Evolutionary conservation across 1,140 invertebrate species (phyloP).

Genomic region (Philotrypesis tridentata): DNA sequence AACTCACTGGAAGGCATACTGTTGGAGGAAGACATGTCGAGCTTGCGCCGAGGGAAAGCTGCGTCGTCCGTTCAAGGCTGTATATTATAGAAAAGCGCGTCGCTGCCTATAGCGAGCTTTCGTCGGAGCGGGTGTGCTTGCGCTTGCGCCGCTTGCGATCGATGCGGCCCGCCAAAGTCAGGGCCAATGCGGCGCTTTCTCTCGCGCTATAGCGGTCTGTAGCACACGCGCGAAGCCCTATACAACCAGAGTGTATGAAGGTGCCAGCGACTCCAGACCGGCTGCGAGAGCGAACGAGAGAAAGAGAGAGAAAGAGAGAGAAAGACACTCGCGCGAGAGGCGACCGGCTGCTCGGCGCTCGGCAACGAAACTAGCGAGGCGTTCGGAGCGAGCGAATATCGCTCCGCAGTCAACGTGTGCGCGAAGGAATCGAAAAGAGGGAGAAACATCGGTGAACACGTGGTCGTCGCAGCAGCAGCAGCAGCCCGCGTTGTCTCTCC

Average conservation of each 20-base stretch:
- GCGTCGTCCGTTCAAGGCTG: not conserved
- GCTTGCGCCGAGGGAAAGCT: constrained; percentile 3
- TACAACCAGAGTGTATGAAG: too few species aligned
- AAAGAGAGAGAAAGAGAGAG: too few species aligned
- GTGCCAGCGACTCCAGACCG: too few species aligned
- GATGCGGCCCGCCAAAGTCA: constrained; percentile 12
- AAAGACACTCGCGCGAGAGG: not conserved
- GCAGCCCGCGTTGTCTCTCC: not conserved
- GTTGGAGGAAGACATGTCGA: constrained; percentile 20
- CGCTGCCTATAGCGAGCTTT: not conserved
- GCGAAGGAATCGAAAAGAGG: not conserved
- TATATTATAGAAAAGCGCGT: too few species aligned
- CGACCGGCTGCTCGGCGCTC: constrained; percentile 17
- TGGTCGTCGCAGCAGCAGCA: not conserved
- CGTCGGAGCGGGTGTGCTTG: not conserved
- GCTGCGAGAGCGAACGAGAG: too few species aligned
- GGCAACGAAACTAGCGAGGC: constrained; percentile 12
- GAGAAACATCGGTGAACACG: not conserved
- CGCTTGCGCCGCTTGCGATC: not conserved
- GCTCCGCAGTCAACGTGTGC: not conserved
- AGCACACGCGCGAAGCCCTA: too few species aligned
- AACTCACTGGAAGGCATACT: constrained; percentile 32
- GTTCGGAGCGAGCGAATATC: not conserved
- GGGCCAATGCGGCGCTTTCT: not conserved
- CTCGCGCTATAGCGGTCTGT: not conserved